These are phyloP conservation scores for Haliclystus octoradiatus DNA, from an alignment of 30 jellyfish, hydroid and myxozoan genomes.

Conservation along the genomic window DNA sequence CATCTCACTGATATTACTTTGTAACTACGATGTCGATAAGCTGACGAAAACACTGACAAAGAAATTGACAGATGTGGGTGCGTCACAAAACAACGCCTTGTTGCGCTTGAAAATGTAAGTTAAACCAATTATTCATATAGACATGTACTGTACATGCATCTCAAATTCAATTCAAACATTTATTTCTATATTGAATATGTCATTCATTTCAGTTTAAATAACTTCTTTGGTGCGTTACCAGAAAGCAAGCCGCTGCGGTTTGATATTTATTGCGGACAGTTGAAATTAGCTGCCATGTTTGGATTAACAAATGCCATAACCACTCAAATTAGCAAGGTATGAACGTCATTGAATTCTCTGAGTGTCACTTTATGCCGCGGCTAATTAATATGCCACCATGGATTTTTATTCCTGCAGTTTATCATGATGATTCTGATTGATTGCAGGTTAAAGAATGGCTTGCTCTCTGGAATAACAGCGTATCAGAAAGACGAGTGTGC, in stretches of 20 bases:
- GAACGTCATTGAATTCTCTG: too few relatives aligned
- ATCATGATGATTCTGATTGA: background rate
- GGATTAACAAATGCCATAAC: slow-evolving; percentile 64
- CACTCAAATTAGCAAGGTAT: slow-evolving; percentile 57
- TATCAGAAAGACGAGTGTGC: slow-evolving; percentile 67
- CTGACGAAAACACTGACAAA: slow-evolving; percentile 50
- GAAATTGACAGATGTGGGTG: slow-evolving; percentile 88
- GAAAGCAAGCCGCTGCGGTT: slow-evolving; percentile 51
- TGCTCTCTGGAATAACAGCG: slow-evolving; percentile 45
- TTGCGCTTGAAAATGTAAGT: slow-evolving; percentile 67
- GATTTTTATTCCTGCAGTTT: background rate
- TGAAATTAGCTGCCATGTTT: slow-evolving; percentile 54
- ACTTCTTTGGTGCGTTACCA: slow-evolving; percentile 57
- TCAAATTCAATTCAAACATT: too few relatives aligned
- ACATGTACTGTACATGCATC: too few relatives aligned
- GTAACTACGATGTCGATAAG: slow-evolving; percentile 70
- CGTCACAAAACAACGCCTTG: slow-evolving; percentile 72
- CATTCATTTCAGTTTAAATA: slow-evolving; percentile 50
- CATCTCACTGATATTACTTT: slow-evolving; percentile 71
- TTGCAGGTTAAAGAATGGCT: slow-evolving; percentile 67
- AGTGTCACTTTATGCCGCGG: too few relatives aligned
- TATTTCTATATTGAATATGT: too few relatives aligned
- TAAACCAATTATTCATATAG: too few relatives aligned
- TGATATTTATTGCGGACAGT: slow-evolving; percentile 68
- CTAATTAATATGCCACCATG: too few relatives aligned